Conservation (phyloP, 2,888 invertebrate species). For the Stictocephala bisonia region DNA sequence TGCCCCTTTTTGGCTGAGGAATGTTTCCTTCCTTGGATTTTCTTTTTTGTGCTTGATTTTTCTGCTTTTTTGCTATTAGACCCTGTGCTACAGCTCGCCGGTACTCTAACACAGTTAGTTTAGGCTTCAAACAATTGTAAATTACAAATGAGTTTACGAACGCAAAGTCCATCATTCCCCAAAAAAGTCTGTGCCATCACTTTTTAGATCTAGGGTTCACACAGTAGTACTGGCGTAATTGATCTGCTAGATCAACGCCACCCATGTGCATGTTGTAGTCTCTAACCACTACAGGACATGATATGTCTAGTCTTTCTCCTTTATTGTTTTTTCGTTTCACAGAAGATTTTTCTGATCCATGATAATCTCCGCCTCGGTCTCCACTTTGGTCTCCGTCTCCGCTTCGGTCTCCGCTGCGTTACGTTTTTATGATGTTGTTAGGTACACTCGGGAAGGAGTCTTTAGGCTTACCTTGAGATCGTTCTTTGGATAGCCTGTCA, state of each 20-base stretch:
- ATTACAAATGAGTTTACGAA: slow-evolving; percentile 18
- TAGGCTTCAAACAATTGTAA: slow-evolving; percentile 10
- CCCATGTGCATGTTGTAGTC: slow-evolving; percentile 28
- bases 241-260: slow-evolving; percentile 31
- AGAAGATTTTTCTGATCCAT: background rate
- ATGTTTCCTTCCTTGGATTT: background rate
- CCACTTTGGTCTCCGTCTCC: too few relatives aligned
- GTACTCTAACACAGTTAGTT: background rate
- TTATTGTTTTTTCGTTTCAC: slow-evolving; percentile 16
- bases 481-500: too few relatives aligned
- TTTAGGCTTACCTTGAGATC: too few relatives aligned
- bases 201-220: slow-evolving; percentile 20
- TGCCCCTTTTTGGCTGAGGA: slow-evolving; percentile 29
- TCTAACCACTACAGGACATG: slow-evolving; percentile 5
- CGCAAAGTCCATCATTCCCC: slow-evolving; percentile 38
- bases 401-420: too few relatives aligned
- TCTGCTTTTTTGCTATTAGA: slow-evolving; percentile 22
- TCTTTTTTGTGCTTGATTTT: slow-evolving; percentile 7
- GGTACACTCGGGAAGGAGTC: too few relatives aligned
- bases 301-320: slow-evolving; percentile 27
- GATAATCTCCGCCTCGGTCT: too few relatives aligned
- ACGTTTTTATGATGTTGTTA: too few relatives aligned
- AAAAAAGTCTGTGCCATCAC: slow-evolving; percentile 42
- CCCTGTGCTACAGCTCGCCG: slow-evolving; percentile 34
- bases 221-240: slow-evolving; percentile 17